Evolutionary conservation across 23 tunicate genomes (phyloP), one percentile per base, ranked within the genome.

Genomic region (Ciona savignyi): DNA sequence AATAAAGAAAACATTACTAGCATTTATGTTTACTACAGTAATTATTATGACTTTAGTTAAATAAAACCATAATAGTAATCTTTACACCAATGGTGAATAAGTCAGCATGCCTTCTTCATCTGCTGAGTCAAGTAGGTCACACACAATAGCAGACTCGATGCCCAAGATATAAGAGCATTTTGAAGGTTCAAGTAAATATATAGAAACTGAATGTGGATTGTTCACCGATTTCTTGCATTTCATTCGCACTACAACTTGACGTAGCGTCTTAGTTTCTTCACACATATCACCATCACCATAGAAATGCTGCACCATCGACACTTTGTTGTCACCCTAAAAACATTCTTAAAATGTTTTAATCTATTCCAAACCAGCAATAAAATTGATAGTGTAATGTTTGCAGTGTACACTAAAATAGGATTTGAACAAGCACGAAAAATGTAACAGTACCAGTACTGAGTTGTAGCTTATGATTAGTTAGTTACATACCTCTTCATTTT

Each of bases 221-320:
- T 61, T 1, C 22, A 65, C 63, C 24, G 78, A 65, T 71, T 68
- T 74, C 81, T 74, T 78, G 73, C 97, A 90, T 23, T 83, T 86
- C 73, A 93, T 72, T 20, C 83, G 78, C 31, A 94, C 99, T 15
- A 94, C 86, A 61, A 94, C 99, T 68, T 94, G 83, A 20, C 99
- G 71, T 1, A 86, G 82, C 30, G 70, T 83, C 22, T 73, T 69
- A 22, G 83, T 79, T 0, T 49, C 85, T 24, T 94, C 95, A 60
- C 99, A 94, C 31, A 83, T 65, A 63, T 94, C 99, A 68, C 99
- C 99, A 65, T 79, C 65, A 25, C 78, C 72, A 79, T 94, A 94
- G 51, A 78, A 85, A 71, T 86, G 99, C 33, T 85, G 74, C 1
- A 94, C 90, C 70, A 33, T 67, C 30, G 49, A 21, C n/a, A 92